These are phyloP conservation scores for Cremastobaeus sp. DNA, from an alignment of 2,888 invertebrate species.

Conservation along the genomic window DNA sequence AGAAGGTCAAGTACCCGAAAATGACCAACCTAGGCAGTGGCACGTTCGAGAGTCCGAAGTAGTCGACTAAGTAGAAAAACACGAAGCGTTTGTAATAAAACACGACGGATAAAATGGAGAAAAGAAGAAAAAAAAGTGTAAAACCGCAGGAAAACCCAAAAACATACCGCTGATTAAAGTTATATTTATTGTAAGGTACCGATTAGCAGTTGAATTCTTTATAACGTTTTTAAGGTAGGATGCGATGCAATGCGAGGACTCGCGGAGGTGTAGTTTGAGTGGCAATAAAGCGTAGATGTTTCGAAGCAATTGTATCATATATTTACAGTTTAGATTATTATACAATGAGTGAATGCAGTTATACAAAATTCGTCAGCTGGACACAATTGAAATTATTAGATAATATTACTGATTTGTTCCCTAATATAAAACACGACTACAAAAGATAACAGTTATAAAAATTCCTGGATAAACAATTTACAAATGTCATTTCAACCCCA, in stretches of 20 bases:
- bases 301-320: background rate
- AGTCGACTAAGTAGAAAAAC: conserved; percentile 62
- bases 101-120: background rate
- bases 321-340: conserved; percentile 17
- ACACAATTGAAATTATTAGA: background rate
- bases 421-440: background rate
- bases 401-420: no score
- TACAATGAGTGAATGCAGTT: background rate
- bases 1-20: conserved; percentile 96
- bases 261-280: background rate
- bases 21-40: conserved; percentile 95
- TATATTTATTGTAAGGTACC: no score
- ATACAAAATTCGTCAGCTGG: background rate
- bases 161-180: background rate
- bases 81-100: background rate
- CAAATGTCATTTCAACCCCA: no score
- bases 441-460: conserved; percentile 2
- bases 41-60: conserved; percentile 87
- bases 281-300: background rate
- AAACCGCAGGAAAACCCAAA: background rate
- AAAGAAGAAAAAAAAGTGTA: background rate
- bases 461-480: no score
- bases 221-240: no score
- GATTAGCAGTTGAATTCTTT: no score
- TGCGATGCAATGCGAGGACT: background rate